Percentiles rank a stretch among this genome's conserved stretches.
Conservation (phyloP, 2,888 invertebrate species). For the Argynnis bischoffii region DNA sequence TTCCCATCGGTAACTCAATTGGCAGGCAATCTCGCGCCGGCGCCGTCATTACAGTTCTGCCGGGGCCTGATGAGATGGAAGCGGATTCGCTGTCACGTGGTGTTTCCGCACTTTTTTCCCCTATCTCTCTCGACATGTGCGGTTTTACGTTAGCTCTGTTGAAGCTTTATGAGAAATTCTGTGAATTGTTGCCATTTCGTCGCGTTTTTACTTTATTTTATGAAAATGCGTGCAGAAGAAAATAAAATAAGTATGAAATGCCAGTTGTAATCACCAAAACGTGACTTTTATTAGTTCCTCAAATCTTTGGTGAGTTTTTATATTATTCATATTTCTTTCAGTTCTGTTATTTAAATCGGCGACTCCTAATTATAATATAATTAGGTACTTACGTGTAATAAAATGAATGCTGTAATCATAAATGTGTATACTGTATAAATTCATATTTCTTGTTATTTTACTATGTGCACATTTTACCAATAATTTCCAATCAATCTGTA, state of each 20-base stretch:
- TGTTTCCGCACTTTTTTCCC: conserved; percentile 16
- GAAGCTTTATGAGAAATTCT: neutral
- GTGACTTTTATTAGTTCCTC: too few species aligned
- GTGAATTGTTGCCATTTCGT: neutral
- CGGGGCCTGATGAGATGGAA: conserved; percentile 31
- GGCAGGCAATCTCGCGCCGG: conserved; percentile 70
- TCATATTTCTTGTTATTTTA: neutral
- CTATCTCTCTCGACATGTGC: conserved; percentile 5
- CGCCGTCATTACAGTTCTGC: conserved; percentile 53
- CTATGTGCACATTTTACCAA: conserved; percentile 5
- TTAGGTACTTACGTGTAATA: too few species aligned
- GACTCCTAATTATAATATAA: too few species aligned
- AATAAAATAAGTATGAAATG: too few species aligned
- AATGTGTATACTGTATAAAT: too few species aligned
- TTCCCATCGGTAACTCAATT: conserved; percentile 66
- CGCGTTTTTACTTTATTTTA: too few species aligned
- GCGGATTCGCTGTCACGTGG: conserved; percentile 17
- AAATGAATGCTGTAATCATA: too few species aligned
- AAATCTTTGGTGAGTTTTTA: too few species aligned
- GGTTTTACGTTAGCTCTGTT: neutral
- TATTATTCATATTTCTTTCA: too few species aligned
- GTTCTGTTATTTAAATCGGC: too few species aligned
- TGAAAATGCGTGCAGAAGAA: too few species aligned
- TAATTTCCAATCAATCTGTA: conserved; percentile 14
- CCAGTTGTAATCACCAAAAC: too few species aligned